Evolutionary conservation across 2,888 invertebrate species (phyloP), one percentile per base, ranked within the genome.

Genomic region (Hesperia comma): DNA sequence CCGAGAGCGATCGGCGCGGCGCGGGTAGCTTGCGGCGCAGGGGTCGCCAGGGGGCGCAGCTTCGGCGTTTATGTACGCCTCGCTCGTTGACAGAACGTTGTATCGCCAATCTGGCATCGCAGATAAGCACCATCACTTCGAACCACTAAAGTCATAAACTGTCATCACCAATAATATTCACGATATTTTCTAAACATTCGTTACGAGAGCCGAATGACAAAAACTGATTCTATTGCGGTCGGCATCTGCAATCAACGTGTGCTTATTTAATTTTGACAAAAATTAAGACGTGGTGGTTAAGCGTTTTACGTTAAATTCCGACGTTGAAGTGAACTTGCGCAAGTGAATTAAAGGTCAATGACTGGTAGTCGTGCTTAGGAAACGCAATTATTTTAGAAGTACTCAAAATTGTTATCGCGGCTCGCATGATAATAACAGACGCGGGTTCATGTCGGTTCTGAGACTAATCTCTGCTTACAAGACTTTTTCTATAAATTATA

Each of bases 31-130:
- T 75, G 91, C 88, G n/a, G 85, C 87, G 67, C 87, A 85, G 40
- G 90, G 92, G 74, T 88, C 90, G 58, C 82, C 80, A 69, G 80
- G 79, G 19, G 85, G 79, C 58, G 77, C 80, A 54, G 80, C 84
- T 69, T 85, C 87, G 69, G 82, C 84, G 72, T 88, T 85, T 72
- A 90, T 85, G 77, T 87, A 92, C 77, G 92, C 92, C 84, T 93
- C 93, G 82, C 90, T 92, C 77, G 93, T 92, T 75, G 93, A 93
- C 77, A 93, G 83, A 78, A 93, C 92, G 85, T 93, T 93, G 88
- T 93, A 92, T 75, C 93, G 90, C 93, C 93, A 93, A 82, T 93
- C 93, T 75, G 93, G 93, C 93, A 93, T 93, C 76, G 83, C 88
- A 80, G 75, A 82, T 77, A 75, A 80, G 77, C 81, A 87, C 82